Evolutionary conservation across 2,888 invertebrate genomes (phyloP).

Genomic region (Caenorhabditis sp.): DNA sequence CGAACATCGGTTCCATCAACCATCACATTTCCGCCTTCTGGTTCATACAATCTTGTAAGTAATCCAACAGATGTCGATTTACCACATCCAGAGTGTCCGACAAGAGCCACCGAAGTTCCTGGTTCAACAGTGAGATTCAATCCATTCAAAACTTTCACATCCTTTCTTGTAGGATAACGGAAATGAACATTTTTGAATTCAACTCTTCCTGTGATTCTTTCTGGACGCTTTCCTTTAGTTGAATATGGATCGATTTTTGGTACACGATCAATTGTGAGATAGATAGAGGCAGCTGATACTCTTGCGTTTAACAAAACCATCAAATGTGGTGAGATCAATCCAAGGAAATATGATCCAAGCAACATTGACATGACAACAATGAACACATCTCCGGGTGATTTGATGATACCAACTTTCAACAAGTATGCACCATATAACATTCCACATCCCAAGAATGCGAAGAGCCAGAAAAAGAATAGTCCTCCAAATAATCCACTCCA

Average conservation of each 20-base stretch:
- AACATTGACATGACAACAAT: conserved; percentile 55
- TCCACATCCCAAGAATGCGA: conserved; percentile 54
- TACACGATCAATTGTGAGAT: conserved; percentile 61
- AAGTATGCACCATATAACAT: conserved; percentile 56
- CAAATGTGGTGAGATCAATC: conserved; percentile 62
- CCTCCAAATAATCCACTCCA: conserved; percentile 62
- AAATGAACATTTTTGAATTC: conserved; percentile 64
- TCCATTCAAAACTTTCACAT: conserved; percentile 52
- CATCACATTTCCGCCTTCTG: conserved; percentile 48
- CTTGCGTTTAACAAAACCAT: conserved; percentile 64
- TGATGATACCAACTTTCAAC: conserved; percentile 47
- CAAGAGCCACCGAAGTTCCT: conserved; percentile 57
- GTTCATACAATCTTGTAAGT: conserved; percentile 54
- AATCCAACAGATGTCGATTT: conserved; percentile 60
- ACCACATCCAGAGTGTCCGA: conserved; percentile 61
- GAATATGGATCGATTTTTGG: conserved; percentile 59
- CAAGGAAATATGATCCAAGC: conserved; percentile 61
- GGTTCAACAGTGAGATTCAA: conserved; percentile 53
- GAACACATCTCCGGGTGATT: conserved; percentile 60
- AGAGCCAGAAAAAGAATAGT: conserved; percentile 55
- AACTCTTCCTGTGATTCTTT: conserved; percentile 37
- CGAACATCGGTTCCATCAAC: conserved; percentile 63
- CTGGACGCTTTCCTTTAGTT: conserved; percentile 41
- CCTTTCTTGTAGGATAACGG: conserved; percentile 60
- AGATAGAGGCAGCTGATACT: conserved; percentile 65